phyloP scores from a whole-genome alignment of 2,113 vertebrate species.

The Muntiacus muntjak region DNA sequence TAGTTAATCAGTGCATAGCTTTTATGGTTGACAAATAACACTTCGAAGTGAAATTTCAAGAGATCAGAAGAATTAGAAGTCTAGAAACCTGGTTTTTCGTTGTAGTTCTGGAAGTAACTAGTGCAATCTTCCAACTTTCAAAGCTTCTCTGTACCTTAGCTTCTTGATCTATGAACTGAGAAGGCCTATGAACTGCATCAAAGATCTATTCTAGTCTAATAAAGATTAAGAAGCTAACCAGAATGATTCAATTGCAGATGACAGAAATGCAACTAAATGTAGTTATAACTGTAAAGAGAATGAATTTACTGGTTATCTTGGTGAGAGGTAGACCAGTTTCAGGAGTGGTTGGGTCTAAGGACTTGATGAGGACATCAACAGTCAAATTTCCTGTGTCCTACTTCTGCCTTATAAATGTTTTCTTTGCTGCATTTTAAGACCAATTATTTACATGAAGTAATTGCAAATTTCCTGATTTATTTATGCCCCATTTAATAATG shows the following conservation, averaged over 20 bases:
- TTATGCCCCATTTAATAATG: background rate
- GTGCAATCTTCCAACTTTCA: background rate
- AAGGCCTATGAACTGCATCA: background rate
- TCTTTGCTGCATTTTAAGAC: background rate
- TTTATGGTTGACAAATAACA: background rate
- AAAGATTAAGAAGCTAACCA: background rate
- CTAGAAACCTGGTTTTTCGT: background rate
- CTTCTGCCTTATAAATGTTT: background rate
- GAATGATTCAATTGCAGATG: background rate
- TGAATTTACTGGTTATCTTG: background rate
- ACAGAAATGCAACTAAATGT: background rate
- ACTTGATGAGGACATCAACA: background rate
- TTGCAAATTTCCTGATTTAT: background rate
- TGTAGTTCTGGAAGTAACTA: background rate
- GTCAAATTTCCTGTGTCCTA: background rate
- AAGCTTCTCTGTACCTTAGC: background rate
- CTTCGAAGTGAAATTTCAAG: background rate
- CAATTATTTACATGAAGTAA: background rate
- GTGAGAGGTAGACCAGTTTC: background rate
- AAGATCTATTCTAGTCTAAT: background rate
- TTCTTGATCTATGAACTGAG: background rate
- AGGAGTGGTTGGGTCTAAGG: background rate
- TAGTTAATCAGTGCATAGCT: background rate
- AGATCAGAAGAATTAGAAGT: background rate
- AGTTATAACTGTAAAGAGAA: background rate